A percentile compares a stretch with the other conserved stretches of the same genome.
These are phyloP conservation scores for Anas platyrhynchos DNA, from an alignment of 2,113 vertebrate genomes.

Conservation along the genomic window DNA sequence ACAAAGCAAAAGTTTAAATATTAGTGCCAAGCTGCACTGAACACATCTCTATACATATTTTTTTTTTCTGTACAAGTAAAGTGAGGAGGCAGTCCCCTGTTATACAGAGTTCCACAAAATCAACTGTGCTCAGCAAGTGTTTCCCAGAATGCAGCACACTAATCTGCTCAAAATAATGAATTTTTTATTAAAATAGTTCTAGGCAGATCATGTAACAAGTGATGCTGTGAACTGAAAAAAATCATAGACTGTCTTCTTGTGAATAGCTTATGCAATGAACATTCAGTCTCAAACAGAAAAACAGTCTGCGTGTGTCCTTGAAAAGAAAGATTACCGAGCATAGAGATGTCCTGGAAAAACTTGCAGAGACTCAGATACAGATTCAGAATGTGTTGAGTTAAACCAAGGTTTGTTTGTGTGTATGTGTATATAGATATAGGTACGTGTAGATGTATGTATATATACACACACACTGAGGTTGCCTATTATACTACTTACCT, in stretches of 20 bases:
- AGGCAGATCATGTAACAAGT: neutral
- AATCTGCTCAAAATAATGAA: neutral
- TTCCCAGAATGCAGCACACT: constrained; percentile 1
- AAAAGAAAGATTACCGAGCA: neutral
- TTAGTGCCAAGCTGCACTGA: constrained; percentile 74
- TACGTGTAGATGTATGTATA: no score
- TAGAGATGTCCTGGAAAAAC: neutral
- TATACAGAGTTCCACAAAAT: neutral
- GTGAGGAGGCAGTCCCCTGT: neutral
- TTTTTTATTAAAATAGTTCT: neutral
- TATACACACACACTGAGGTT: neutral
- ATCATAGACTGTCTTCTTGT: neutral
- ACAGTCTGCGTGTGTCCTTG: neutral
- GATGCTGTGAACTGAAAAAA: neutral
- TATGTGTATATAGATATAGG: neutral
- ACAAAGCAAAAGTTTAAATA: constrained; percentile 82
- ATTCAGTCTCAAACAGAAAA: neutral
- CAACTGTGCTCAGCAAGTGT: neutral
- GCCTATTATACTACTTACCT: neutral
- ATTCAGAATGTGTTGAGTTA: neutral
- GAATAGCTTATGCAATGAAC: neutral
- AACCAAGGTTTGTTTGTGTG: neutral
- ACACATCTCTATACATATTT: constrained; percentile 34
- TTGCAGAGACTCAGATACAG: neutral
- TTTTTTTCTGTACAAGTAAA: neutral